Evolutionary conservation across 2,888 invertebrate species (phyloP), one percentile per base, ranked within the genome.

Genomic region (Caenorhabditis sp.): DNA sequence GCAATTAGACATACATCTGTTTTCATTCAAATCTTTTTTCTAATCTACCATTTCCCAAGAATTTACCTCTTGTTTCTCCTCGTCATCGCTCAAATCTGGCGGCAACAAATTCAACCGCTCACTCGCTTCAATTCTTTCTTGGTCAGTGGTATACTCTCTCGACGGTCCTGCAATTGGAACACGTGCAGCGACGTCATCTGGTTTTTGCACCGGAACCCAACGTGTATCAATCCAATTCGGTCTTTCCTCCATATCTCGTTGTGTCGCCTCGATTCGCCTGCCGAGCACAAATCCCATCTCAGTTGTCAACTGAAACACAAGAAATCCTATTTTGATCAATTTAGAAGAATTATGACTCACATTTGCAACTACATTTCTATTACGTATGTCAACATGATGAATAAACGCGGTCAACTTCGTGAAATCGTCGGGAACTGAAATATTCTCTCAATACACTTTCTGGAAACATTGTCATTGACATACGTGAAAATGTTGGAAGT

Each of bases 371-470:
- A 26, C 20, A 58, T 58, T 27, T 58, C 36, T 31, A 20, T 58
- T 20, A 21, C 23, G 20, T 20, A 61, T n/a, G 14, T 67, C 69
- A 21, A 73, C 14, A 23, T 53, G 36, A 53, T 77, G 77, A 12
- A 77, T 31, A 52, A 77, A 77, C 1, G 77, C 68, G 1, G 74
- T 74, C 1, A 77, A 63, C n/a, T 63, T 43, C 1, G 58, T 49
- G 52, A 77, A 67, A 23, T 77, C 56, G 0, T 53, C 25, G n/a
- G 77, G 77, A n/a, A 77, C 74, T 74, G 69, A 58, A 75, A 70
- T 26, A 43, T 31, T 31, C 10, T 31, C 31, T 7, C 4, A 31
- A 31, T 31, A 7, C 10, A 31, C 31, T 31, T 31, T 31, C 10
- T 31, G 31, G 10, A 10, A n/a, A n/a, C n/a, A n/a, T n/a, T n/a